Conservation (phyloP, 23 tunicate species). For the Diplosoma virens region DNA sequence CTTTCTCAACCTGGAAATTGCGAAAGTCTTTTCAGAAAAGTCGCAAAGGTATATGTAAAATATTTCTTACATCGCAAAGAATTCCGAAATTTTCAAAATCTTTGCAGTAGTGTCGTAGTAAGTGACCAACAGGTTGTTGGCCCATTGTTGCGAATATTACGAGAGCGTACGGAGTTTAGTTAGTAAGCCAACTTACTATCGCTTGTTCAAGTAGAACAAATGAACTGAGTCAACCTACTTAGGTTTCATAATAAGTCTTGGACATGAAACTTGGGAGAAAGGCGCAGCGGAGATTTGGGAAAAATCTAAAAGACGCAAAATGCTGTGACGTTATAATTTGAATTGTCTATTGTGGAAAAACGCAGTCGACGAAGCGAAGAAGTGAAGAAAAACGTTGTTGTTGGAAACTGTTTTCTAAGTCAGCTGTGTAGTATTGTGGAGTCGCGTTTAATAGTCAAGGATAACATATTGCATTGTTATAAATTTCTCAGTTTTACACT, state of each 20-base stretch:
- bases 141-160: not conserved
- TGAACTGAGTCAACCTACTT: not conserved
- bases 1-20: constrained; percentile 7
- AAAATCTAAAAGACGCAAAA: not conserved
- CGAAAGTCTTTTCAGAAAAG: constrained; percentile 18
- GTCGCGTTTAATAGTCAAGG: not conserved
- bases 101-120: not conserved
- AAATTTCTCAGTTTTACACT: not conserved
- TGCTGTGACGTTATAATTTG: no score
- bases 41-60: constrained; percentile 1
- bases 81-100: constrained; percentile 13
- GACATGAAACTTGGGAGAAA: not conserved
- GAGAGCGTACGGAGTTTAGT: not conserved
- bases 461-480: not conserved
- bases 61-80: constrained; percentile 2
- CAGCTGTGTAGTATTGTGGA: not conserved
- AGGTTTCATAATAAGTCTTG: no score
- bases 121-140: not conserved
- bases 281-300: not conserved
- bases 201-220: no score
- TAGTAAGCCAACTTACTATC: not conserved
- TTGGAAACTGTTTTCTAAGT: not conserved
- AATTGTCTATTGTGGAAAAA: not conserved
- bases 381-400: not conserved
- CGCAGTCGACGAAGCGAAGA: not conserved